Evolutionary conservation across 1,140 invertebrate genomes (phyloP), one percentile per base, ranked within the genome.

Genomic region (Helicorthomorpha holstii): DNA sequence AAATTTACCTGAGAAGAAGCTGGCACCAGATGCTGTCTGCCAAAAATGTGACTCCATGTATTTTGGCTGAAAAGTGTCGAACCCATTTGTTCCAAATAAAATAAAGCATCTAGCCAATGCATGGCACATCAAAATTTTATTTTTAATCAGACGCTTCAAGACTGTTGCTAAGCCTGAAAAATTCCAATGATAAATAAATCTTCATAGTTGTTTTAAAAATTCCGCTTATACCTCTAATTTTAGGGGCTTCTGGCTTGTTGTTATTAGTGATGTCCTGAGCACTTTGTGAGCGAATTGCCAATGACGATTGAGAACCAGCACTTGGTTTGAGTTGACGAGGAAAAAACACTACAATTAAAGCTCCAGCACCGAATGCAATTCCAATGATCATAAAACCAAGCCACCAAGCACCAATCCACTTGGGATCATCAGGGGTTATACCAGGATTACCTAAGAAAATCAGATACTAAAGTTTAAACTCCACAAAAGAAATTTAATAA

Each of bases 351-450:
- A 49, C 21, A 21, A 27, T 10, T 4, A 29, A 16, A 29, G 47
- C 47, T 29, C 21, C 47, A 4, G 22, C 25, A 7, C 24, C 10
- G 27, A 49, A 25, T 7, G 47, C 47, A 26, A 49, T 29, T 10
- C 7, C 47, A 12, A 27, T 14, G 47, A 49, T 26, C 7, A 49
- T 23, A 22, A 49, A 49, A 10, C 66, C 65, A 25, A 83, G 57
- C 82, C 81, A 85, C 82, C 81, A 85, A 12, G 81, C 81, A 1
- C 82, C 82, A 21, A 83, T 60, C 81, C 81, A 85, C 54, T 80
- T 69, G 1, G 80, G 80, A 69, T 84, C 81, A 57, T 75, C 70
- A 29, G 70, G 77, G 14, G 68, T 73, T 41, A 83, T 82, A 1
- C 74, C 76, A 1, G 81, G 80, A 41, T 75, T 81, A 47, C 83